These are phyloP conservation scores for Porites divaricata DNA, from an alignment of 92 coral and sea anemone species.

Conservation along the genomic window DNA sequence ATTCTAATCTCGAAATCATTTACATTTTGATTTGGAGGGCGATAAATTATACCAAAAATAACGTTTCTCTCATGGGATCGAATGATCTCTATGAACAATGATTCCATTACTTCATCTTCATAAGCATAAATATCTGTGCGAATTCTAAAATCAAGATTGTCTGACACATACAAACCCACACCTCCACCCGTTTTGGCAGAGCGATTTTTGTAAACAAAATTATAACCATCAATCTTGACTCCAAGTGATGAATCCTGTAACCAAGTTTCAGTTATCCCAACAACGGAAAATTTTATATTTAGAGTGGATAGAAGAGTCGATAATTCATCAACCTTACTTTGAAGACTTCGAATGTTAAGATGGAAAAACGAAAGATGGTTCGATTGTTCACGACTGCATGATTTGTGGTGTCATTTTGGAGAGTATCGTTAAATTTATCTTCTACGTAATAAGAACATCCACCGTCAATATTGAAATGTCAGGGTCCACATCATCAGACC, in stretches of 20 bases:
- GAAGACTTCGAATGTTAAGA: constrained; percentile 52
- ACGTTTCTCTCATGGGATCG: constrained; percentile 15
- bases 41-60: constrained; percentile 43
- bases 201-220: constrained; percentile 33
- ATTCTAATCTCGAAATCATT: constrained; percentile 19
- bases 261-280: constrained; percentile 38
- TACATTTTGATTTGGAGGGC: constrained; percentile 53
- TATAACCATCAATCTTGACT: constrained; percentile 33
- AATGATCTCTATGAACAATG: constrained; percentile 37
- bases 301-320: constrained; percentile 9
- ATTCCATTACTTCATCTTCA: constrained; percentile 22
- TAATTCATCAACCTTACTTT: constrained; percentile 20
- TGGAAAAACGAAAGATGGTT: constrained; percentile 41
- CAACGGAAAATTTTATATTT: constrained; percentile 8
- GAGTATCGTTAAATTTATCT: constrained; percentile 50
- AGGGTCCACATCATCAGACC: constrained; percentile 60
- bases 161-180: constrained; percentile 44
- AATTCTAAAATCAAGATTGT: constrained; percentile 30
- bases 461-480: constrained; percentile 35
- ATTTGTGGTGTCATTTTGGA: background rate
- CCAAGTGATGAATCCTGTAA: constrained; percentile 25
- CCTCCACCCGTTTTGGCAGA: constrained; percentile 46
- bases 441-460: constrained; percentile 27
- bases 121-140: constrained; percentile 22
- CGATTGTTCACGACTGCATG: background rate